These are phyloP conservation scores for Rostratula benghalensis DNA, from an alignment of 2,113 vertebrate genomes.

Conservation along the genomic window DNA sequence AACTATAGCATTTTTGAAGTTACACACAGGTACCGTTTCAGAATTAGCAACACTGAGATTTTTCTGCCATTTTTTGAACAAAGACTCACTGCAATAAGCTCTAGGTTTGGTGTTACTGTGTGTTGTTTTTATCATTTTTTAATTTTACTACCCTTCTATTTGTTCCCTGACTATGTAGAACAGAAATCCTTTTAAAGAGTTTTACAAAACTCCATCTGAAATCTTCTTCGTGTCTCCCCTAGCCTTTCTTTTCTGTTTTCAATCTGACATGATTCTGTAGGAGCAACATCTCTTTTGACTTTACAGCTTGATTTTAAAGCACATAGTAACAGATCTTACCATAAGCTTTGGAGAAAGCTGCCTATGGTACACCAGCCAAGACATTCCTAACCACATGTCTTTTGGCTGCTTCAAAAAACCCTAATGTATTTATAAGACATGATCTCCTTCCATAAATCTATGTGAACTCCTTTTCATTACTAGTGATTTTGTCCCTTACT, in stretches of 20 bases:
- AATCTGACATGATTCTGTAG: not conserved
- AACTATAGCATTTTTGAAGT: not conserved
- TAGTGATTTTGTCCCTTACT: not conserved
- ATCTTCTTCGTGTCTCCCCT: not conserved
- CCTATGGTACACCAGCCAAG: not conserved
- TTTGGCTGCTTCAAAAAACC: not conserved
- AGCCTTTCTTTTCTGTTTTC: not conserved
- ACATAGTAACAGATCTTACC: not conserved
- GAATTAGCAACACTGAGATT: not conserved
- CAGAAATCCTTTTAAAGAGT: not conserved
- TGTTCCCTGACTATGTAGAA: not conserved
- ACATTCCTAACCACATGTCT: not conserved
- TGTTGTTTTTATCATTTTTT: not conserved
- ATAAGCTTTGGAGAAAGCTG: not conserved
- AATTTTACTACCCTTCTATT: not conserved
- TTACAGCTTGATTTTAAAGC: not conserved
- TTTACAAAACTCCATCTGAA: not conserved
- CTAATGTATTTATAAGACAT: not conserved
- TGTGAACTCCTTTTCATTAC: not conserved
- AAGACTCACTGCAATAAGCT: not conserved
- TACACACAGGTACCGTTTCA: not conserved
- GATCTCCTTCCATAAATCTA: not conserved
- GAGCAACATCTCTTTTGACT: not conserved
- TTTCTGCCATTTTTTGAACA: not conserved
- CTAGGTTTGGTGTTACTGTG: not conserved